Percentiles rank a stretch among this genome's conserved stretches.
Conservation (phyloP, 2,113 vertebrate species). For the Pseudorasbora parva region DNA sequence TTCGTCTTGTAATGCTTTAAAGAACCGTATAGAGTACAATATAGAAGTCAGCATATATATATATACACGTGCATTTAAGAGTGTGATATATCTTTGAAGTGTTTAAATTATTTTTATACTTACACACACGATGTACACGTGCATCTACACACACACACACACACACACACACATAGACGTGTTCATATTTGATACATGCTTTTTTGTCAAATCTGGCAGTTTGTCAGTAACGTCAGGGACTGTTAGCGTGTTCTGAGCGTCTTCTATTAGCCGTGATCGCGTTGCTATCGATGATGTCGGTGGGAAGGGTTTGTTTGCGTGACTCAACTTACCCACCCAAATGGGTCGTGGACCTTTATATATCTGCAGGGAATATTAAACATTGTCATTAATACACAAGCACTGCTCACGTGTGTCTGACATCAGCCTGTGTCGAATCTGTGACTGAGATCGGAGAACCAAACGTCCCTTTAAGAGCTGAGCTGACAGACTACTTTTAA, state of each 20-base stretch:
- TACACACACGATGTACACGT: constrained; percentile 58
- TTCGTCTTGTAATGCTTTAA: constrained; percentile 73
- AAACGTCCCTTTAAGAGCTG: not conserved
- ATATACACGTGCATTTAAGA: constrained; percentile 69
- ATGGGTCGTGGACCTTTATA: constrained; percentile 50
- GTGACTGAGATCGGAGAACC: not conserved
- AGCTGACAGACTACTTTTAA: no score
- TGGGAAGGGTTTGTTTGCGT: constrained; percentile 65
- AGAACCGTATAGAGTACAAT: constrained; percentile 17
- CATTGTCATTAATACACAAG: not conserved
- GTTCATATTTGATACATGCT: constrained; percentile 57
- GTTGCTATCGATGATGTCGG: constrained; percentile 60
- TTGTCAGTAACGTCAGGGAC: constrained; percentile 80
- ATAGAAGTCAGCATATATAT: constrained; percentile 4
- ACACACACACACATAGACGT: not conserved
- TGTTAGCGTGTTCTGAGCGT: constrained; percentile 72
- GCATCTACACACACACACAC: no score
- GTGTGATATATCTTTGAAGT: constrained; percentile 71
- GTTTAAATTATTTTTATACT: constrained; percentile 80
- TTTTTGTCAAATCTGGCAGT: constrained; percentile 69
- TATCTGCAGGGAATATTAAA: constrained; percentile 50
- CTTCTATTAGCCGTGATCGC: constrained; percentile 69
- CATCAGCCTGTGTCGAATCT: not conserved
- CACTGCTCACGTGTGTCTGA: not conserved
- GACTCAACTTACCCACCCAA: constrained; percentile 52